Conservation (phyloP, 2,113 vertebrate species). For the Gobiocypris rarus region DNA sequence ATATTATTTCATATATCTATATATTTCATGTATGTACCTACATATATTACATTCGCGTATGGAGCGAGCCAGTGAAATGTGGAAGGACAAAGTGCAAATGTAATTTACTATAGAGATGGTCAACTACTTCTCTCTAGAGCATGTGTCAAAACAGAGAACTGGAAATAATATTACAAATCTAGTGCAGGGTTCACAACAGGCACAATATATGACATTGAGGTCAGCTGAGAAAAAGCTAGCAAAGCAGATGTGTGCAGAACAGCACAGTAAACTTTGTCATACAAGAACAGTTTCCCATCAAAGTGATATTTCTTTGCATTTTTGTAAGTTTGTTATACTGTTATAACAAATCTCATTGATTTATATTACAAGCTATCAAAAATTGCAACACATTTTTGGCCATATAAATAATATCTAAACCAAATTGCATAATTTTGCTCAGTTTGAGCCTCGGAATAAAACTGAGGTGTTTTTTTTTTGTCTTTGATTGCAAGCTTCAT, state of each 20-base stretch:
- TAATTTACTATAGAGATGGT: background rate
- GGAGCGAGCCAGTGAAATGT: background rate
- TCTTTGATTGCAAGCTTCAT: background rate
- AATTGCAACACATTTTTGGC: background rate
- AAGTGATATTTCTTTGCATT: too few relatives aligned
- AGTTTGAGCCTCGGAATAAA: background rate
- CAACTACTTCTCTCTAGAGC: background rate
- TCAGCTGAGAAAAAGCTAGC: background rate
- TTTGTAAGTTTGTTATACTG: background rate
- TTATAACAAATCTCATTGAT: background rate
- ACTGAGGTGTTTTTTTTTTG: background rate
- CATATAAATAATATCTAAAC: background rate
- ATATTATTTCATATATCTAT: too few relatives aligned
- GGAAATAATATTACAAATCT: constrained; percentile 30
- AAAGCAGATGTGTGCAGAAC: background rate
- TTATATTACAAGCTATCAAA: background rate
- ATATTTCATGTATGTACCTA: too few relatives aligned
- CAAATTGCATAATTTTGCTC: background rate
- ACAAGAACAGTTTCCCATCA: too few relatives aligned
- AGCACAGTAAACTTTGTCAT: too few relatives aligned
- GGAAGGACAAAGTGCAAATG: background rate
- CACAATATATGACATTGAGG: background rate
- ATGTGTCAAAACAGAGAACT: constrained; percentile 11
- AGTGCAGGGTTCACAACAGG: constrained; percentile 1
- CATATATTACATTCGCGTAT: too few relatives aligned